Base-by-base conservation (phyloP, 1,140 invertebrate genomes). In the Theocolax elegans region DNA sequence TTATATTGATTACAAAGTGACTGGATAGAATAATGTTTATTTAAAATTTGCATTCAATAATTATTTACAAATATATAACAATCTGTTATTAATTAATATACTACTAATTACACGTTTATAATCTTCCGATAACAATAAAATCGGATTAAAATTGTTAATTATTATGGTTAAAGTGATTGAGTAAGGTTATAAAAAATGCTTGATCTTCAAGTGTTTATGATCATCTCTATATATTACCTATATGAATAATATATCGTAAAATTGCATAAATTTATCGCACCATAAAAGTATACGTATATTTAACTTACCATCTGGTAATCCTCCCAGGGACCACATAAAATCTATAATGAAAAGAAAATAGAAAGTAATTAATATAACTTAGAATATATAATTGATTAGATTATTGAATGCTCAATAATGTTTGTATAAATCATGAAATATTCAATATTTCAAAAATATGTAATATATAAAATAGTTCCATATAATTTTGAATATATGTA, bases 251-350 rank as follows among this genome's bases (percentile, higher is more conserved):
- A 27, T n/a, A 35, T 62, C 21, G 42, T 62, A 48, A 62, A 19
- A 21, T 15, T 62, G 15, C n/a, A n/a, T n/a, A n/a, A n/a, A n/a
- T n/a, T 46, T 49, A 60, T 46, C 1, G n/a, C 17, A 17, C 21
- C 17, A 42, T 17, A 49, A 56, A 21, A 66, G 1, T 17, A 25
- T n/a, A n/a, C 3, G 21, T 38, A 15, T 67, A 38, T 46, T 62
- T 64, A 76, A 93, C 93, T 93, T 90, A 96, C 95, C 94, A 90
- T 97, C 95, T 89, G 94, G 94, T 89, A 96, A 92, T 90, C 94
- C 94, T 91, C 94, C 95, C 91, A 97, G 91, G 87, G 95, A 95
- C 95, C 95, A 97, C 93, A 97, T 96, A 91, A 96, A 95, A 94
- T 96, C 95, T 96, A 94, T 88, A 92, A 77, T 12, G 75, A 25